phyloP scores from a whole-genome alignment of 2,113 vertebrate genomes.

The Sturnus vulgaris region DNA sequence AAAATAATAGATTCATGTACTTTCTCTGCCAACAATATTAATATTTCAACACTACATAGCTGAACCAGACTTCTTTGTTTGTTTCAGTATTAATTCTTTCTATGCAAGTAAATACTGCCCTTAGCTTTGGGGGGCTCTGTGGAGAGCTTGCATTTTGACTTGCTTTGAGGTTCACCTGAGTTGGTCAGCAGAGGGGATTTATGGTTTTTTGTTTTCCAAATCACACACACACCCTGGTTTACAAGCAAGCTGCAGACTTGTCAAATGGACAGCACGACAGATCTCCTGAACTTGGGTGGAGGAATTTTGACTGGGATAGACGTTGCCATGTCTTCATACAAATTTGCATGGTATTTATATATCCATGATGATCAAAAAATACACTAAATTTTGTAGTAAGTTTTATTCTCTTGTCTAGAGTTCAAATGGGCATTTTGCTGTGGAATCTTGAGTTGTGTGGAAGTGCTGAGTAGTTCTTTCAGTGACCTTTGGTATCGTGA shows the following conservation, averaged over 20 bases:
- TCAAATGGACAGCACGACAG: neutral
- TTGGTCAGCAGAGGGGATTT: neutral
- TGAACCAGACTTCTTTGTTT: slow-evolving; percentile 1
- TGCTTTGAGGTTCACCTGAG: neutral
- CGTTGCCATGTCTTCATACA: accelerated
- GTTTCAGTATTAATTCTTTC: neutral
- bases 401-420: neutral
- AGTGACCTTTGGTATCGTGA: neutral
- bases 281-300: neutral
- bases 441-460: neutral
- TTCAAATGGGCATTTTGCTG: neutral
- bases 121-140: neutral
- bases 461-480: neutral
- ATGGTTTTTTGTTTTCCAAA: neutral
- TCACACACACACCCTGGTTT: neutral
- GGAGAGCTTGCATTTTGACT: neutral
- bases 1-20: neutral
- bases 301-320: neutral
- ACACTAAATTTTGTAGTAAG: neutral
- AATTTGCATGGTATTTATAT: neutral
- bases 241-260: neutral
- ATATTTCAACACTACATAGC: slow-evolving; percentile 25
- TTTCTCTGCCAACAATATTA: slow-evolving; percentile 11
- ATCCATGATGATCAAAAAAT: neutral
- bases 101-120: neutral